phyloP scores from a whole-genome alignment of 2,113 vertebrate genomes.

The Paratilapia polleni region DNA sequence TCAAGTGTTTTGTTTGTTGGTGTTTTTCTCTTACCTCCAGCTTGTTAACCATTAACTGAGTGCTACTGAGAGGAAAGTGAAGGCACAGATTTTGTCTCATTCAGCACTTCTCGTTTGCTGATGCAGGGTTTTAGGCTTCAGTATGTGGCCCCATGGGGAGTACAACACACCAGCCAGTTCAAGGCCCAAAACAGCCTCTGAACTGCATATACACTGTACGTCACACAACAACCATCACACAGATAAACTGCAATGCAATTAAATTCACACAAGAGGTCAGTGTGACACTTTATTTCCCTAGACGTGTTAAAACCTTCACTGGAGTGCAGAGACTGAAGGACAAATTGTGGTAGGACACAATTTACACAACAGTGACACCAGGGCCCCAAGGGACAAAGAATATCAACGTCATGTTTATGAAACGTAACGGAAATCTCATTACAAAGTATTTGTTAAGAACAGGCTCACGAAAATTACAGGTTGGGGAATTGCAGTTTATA shows the following conservation, averaged over 20 bases:
- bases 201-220: background rate
- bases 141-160: background rate
- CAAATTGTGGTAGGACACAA: background rate
- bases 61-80: background rate
- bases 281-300: background rate
- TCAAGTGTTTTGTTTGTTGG: background rate
- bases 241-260: background rate
- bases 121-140: constrained; percentile 41
- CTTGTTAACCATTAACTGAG: constrained; percentile 70
- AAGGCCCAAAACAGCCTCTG: constrained; percentile 35
- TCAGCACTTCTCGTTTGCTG: constrained; percentile 73
- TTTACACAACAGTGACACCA: background rate
- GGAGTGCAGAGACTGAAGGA: background rate
- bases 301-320: background rate
- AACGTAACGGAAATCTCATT: background rate
- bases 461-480: too few relatives aligned
- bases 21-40: constrained; percentile 26
- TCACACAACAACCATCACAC: background rate
- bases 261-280: constrained; percentile 46
- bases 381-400: background rate
- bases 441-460: too few relatives aligned
- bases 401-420: background rate
- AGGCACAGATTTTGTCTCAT: constrained; percentile 26
- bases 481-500: too few relatives aligned
- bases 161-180: constrained; percentile 23